These are phyloP conservation scores for Carduelis carduelis DNA, from an alignment of 2,797 vertebrate genomes.

Conservation along the genomic window DNA sequence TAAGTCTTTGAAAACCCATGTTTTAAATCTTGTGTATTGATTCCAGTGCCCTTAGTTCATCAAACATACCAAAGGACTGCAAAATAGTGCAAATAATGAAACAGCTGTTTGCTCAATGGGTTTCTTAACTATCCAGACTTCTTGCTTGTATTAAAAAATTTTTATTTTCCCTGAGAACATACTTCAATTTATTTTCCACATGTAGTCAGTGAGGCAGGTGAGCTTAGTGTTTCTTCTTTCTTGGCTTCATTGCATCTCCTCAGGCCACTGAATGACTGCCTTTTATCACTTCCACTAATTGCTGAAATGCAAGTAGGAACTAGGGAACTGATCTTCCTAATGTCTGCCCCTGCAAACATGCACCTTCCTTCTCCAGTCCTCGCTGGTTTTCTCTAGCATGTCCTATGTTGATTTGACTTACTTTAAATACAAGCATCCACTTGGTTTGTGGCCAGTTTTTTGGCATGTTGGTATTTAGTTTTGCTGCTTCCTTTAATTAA, in stretches of 20 bases:
- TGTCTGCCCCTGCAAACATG: background rate
- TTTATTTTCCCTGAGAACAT: background rate
- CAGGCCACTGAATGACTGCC: background rate
- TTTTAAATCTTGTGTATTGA: background rate
- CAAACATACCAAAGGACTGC: background rate
- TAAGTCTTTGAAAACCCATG: background rate
- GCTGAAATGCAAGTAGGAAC: background rate
- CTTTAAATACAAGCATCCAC: background rate
- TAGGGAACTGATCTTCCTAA: background rate
- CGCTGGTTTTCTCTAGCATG: background rate
- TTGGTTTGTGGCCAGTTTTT: background rate
- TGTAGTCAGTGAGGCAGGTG: background rate
- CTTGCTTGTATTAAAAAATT: background rate
- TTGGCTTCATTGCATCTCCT: background rate
- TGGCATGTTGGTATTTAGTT: background rate
- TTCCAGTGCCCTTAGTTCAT: background rate
- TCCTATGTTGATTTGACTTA: background rate
- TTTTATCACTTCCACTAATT: background rate
- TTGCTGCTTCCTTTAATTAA: constrained; percentile 34
- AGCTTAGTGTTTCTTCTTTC: background rate
- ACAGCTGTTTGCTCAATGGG: background rate
- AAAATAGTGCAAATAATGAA: background rate
- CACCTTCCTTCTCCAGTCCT: background rate
- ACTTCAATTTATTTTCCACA: background rate
- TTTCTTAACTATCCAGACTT: background rate